A percentile compares a stretch with the other conserved stretches of the same genome.
These are phyloP conservation scores for Oryzias woworae DNA, from an alignment of 2,113 vertebrate genomes.

Conservation along the genomic window DNA sequence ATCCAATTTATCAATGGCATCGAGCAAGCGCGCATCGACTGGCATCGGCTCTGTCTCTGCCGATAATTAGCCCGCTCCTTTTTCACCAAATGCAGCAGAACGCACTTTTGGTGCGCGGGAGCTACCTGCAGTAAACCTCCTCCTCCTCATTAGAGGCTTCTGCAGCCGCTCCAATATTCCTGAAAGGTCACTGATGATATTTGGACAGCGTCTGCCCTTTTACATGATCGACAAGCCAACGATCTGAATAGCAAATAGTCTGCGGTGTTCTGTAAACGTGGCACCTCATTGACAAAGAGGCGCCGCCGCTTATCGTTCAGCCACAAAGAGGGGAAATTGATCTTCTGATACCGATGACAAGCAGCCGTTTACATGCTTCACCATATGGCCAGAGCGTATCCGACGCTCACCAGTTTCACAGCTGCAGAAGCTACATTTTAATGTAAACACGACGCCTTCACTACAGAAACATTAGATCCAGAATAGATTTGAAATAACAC, in stretches of 20 bases:
- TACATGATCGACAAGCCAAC: slow-evolving; percentile 54
- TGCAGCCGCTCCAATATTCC: slow-evolving; percentile 63
- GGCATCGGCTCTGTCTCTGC: slow-evolving; percentile 25
- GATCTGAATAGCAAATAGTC: slow-evolving; percentile 72
- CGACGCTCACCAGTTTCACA: too few species aligned
- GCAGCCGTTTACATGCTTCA: too few species aligned
- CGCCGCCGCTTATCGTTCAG: slow-evolving; percentile 13
- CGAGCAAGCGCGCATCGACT: slow-evolving; percentile 50
- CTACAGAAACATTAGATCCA: too few species aligned
- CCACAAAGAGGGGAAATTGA: slow-evolving; percentile 15
- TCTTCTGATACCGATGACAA: slow-evolving; percentile 4
- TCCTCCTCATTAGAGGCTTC: slow-evolving; percentile 66
- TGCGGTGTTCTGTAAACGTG: slow-evolving; percentile 55
- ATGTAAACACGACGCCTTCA: too few species aligned
- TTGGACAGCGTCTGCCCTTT: slow-evolving; percentile 82
- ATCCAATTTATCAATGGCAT: slow-evolving; percentile 42
- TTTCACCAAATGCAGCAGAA: slow-evolving; percentile 42
- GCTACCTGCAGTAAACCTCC: slow-evolving; percentile 32
- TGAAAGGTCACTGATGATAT: slow-evolving; percentile 81
- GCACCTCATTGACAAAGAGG: slow-evolving; percentile 47
- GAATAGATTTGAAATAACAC: too few species aligned
- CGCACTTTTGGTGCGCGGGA: background rate
- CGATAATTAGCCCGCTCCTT: slow-evolving; percentile 45
- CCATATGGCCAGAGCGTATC: too few species aligned
- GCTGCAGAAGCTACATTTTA: too few species aligned